These are phyloP conservation scores for Hybos culiciformis DNA, from an alignment of 2,888 invertebrate species.

Conservation along the genomic window DNA sequence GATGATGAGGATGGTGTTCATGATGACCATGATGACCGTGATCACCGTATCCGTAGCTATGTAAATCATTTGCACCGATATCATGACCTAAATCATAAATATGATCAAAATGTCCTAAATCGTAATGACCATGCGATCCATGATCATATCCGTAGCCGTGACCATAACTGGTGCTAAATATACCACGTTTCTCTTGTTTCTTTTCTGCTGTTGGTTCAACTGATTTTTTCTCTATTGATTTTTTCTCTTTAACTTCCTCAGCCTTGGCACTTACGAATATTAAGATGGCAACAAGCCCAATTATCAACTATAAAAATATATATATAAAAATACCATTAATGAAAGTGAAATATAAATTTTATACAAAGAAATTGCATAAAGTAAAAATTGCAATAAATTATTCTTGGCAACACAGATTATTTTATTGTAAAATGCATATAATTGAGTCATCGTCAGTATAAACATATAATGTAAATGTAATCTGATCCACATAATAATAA, in stretches of 20 bases:
- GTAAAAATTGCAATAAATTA: background rate
- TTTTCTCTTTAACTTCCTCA: conserved; percentile 39
- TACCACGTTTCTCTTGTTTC: conserved; percentile 65
- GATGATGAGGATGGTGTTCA: conserved; percentile 8
- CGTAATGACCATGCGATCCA: conserved; percentile 35
- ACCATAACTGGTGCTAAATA: conserved; percentile 37
- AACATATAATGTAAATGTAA: too few relatives aligned
- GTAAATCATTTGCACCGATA: conserved; percentile 25
- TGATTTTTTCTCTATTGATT: conserved; percentile 23
- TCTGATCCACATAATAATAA: too few relatives aligned
- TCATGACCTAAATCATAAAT: conserved; percentile 4
- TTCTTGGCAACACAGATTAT: background rate
- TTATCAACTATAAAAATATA: conserved; percentile 27
- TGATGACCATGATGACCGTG: conserved; percentile 24
- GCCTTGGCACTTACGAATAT: conserved; percentile 44
- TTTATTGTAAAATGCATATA: too few relatives aligned
- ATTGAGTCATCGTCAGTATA: too few relatives aligned
- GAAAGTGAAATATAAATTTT: too few relatives aligned
- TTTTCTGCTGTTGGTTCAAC: conserved; percentile 44
- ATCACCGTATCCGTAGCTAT: conserved; percentile 20
- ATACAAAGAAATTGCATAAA: conserved; percentile 10
- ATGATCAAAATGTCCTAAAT: conserved; percentile 21
- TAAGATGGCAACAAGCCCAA: conserved; percentile 42
- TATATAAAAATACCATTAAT: too few relatives aligned
- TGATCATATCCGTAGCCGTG: conserved; percentile 17